Base-by-base conservation (phyloP, 2,113 vertebrate species). In the Galbula dea region DNA sequence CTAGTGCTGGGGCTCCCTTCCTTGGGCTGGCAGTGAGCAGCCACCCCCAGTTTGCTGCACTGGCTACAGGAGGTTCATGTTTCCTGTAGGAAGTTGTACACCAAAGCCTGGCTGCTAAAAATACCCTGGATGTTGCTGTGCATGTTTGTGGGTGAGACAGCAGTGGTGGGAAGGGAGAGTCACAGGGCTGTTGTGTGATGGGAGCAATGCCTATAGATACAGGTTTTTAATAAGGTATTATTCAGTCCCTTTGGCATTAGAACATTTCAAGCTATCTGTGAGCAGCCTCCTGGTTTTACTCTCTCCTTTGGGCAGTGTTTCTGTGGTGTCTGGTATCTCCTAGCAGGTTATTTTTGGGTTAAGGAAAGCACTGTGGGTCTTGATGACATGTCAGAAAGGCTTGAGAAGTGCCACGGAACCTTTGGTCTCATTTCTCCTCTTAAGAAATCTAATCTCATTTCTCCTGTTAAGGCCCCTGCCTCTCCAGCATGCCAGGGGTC, bases 31-130 rank as follows among this genome's bases (percentile, higher is more conserved):
- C 37, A 18, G 32, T 3, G 2, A 52, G 63, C 69, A 32, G 68
- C 9, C 1, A 49, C 18, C 5, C 18, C 5, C 24, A 34, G 32
- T 0, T 18, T 3, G 30, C 46, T 2, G 51, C 41, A 76, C 10
- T 7, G 17, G 20, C 57, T 20, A 26, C 1, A 1, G 0, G 9
- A 45, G 52, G 73, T 29, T 29, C 24, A 32, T 0, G 1, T 26
- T 90, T 94, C 78, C 92, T 68, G 85, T 3, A 51, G 88, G 74
- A 91, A 89, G 57, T 4, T 39, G 39, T 51, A 22, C 0, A 55
- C 22, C 76, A 32, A 41, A 86, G 23, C 54, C 41, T 26, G 0
- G 29, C 68, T 67, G 71, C 9, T 57, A 52, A 78, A 86, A 87
- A 91, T 10, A 82, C 57, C 5, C 37, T 27, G 41, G 77, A 15